phyloP scores from a whole-genome alignment of 2,888 invertebrate genomes.

The Drosophila austrosaltans region DNA sequence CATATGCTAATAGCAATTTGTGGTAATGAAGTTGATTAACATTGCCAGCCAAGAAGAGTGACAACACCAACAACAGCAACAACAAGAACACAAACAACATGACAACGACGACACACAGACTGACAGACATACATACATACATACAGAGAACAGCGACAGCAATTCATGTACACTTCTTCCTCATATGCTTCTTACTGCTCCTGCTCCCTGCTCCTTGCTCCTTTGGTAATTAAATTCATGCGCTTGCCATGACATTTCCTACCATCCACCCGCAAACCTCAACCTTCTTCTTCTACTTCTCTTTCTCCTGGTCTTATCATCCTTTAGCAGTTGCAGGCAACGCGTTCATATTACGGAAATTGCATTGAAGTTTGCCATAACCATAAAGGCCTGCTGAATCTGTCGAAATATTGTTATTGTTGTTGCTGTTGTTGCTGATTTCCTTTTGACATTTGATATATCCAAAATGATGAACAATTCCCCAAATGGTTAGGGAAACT shows the following conservation, averaged over 20 bases:
- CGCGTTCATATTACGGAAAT: conserved; percentile 64
- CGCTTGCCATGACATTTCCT: conserved; percentile 41
- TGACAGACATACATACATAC: conserved; percentile 19
- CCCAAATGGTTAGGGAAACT: conserved; percentile 11
- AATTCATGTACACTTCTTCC: conserved; percentile 21
- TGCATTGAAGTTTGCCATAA: conserved; percentile 66
- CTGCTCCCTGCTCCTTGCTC: conserved; percentile 39
- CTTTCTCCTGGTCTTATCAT: neutral
- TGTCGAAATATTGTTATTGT: conserved; percentile 28
- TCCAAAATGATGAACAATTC: conserved; percentile 35
- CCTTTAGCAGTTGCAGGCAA: conserved; percentile 43
- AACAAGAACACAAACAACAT: conserved; percentile 60
- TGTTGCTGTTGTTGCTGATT: conserved; percentile 50
- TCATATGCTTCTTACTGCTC: conserved; percentile 6
- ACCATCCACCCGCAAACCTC: neutral
- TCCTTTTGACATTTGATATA: conserved; percentile 55
- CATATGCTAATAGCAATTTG: conserved; percentile 80
- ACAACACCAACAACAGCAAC: conserved; percentile 50
- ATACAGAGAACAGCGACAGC: conserved; percentile 19
- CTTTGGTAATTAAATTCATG: conserved; percentile 77
- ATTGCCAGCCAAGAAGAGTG: conserved; percentile 75
- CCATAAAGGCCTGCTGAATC: conserved; percentile 33
- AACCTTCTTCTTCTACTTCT: neutral
- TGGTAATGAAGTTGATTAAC: conserved; percentile 79
- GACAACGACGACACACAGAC: conserved; percentile 39